phyloP scores from a whole-genome alignment of 2,888 invertebrate genomes.

The Ceratothoa steindachneri region DNA sequence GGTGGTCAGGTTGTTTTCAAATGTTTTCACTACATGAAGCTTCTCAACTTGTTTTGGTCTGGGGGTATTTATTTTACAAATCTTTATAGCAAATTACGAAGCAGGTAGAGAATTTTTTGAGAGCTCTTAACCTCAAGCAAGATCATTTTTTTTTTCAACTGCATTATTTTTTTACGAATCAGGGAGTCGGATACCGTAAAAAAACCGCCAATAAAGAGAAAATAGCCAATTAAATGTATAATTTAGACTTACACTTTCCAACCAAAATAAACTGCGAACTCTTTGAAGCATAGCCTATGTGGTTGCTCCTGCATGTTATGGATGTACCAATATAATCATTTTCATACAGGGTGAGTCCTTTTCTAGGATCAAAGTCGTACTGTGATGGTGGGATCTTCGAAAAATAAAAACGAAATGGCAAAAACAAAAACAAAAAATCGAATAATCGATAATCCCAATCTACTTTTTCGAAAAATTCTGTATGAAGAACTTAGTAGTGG shows the following conservation, averaged over 20 bases:
- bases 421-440: neutral
- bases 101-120: no score
- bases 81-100: no score
- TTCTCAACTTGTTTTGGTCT: no score
- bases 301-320: neutral
- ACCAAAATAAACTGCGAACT: neutral
- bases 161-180: no score
- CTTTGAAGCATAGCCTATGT: neutral
- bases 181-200: no score
- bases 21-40: neutral
- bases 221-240: no score
- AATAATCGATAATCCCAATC: neutral
- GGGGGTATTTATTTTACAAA: no score
- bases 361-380: neutral
- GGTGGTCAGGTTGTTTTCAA: neutral
- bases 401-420: neutral
- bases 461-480: no score
- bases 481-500: no score
- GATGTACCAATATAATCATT: neutral
- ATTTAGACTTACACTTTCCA: neutral
- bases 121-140: no score
- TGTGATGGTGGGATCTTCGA: neutral
- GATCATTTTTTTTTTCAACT: no score
- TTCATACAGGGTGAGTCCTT: neutral
- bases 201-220: no score